Conservation (phyloP, 2,113 vertebrate genomes). For the Petrocephalus zakoni region DNA sequence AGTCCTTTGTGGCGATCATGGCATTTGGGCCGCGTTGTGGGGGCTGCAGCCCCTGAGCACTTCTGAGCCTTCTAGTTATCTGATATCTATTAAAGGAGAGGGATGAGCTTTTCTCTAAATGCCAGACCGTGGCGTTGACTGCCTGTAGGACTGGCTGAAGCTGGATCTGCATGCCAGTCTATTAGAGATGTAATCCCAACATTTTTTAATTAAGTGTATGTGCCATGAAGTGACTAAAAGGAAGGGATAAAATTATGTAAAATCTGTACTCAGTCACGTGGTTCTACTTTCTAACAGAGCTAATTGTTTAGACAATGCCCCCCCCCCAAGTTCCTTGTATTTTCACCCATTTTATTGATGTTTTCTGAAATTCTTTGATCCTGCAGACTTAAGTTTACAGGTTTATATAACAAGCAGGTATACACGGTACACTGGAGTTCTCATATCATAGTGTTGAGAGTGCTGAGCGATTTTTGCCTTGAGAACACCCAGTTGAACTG, state of each 20-base stretch:
- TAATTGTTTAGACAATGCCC: background rate
- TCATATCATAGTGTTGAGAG: background rate
- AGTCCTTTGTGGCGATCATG: background rate
- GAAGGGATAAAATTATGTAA: background rate
- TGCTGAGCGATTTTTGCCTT: background rate
- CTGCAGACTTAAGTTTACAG: background rate
- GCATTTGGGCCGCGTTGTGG: background rate
- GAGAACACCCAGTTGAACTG: background rate
- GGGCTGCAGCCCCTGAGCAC: background rate
- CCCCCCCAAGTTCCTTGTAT: background rate
- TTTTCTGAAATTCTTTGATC: background rate
- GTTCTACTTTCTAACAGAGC: background rate
- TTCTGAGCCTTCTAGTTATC: background rate
- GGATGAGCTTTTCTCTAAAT: background rate
- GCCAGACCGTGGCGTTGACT: background rate
- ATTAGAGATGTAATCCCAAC: background rate
- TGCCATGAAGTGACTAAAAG: background rate
- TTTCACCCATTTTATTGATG: background rate
- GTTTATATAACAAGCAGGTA: background rate
- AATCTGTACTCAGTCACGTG: background rate
- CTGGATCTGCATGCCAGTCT: background rate
- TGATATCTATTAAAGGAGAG: background rate
- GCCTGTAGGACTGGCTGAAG: background rate
- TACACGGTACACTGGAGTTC: background rate
- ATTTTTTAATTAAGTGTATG: background rate